Percentiles rank a stretch among this genome's conserved stretches.
Evolutionary conservation across 2,888 invertebrate genomes (phyloP).

Genomic region (Leucophenga maculata): DNA sequence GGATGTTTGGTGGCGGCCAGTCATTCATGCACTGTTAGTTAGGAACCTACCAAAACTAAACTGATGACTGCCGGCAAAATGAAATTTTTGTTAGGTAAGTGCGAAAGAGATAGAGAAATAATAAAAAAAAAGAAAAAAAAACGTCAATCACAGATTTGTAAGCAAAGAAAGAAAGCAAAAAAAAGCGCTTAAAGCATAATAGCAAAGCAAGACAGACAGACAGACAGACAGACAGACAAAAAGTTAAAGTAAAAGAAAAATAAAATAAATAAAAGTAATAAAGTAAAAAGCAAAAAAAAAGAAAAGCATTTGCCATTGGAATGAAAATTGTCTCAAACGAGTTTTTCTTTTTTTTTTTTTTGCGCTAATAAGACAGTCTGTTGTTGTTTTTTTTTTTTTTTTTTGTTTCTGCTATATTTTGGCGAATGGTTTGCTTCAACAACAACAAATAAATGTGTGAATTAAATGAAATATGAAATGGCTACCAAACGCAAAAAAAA

Average conservation of each 20-base stretch:
- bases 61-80: too few species aligned
- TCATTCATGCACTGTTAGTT: too few species aligned
- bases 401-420: background rate
- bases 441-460: background rate
- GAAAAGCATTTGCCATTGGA: slow-evolving; percentile 17
- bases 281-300: slow-evolving; percentile 46
- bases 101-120: too few species aligned
- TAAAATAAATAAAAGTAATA: slow-evolving; percentile 31
- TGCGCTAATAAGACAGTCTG: background rate
- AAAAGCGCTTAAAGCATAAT: slow-evolving; percentile 30
- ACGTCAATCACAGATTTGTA: slow-evolving; percentile 19
- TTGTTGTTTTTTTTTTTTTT: background rate
- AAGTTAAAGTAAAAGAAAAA: slow-evolving; percentile 34
- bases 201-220: slow-evolving; percentile 30
- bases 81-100: too few species aligned
- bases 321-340: slow-evolving; percentile 24
- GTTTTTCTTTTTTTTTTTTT: background rate
- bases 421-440: too few species aligned
- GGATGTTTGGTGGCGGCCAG: slow-evolving; percentile 6
- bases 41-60: too few species aligned
- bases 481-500: too few species aligned
- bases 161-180: background rate
- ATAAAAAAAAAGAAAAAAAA: too few species aligned
- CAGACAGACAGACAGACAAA: slow-evolving; percentile 36
- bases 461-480: background rate